A percentile compares a stretch with the other conserved stretches of the same genome.
These are phyloP conservation scores for Pelosia muscerda DNA, from an alignment of 2,888 invertebrate species.

Conservation along the genomic window DNA sequence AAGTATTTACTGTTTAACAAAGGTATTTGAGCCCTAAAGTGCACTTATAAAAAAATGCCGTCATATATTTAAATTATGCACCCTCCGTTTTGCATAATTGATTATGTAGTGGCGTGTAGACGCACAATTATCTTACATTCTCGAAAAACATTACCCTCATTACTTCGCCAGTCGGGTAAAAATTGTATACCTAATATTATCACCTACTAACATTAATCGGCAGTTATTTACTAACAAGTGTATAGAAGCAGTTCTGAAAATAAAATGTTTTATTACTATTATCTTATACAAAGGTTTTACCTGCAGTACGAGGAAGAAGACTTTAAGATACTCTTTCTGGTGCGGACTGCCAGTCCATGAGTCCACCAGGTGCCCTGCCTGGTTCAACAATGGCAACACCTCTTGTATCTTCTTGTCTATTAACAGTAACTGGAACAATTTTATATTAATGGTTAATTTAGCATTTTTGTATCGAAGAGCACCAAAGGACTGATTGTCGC, in stretches of 20 bases:
- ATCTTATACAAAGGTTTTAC: slow-evolving; percentile 77
- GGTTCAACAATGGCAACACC: slow-evolving; percentile 95
- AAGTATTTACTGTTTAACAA: too few species aligned
- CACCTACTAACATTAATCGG: too few species aligned
- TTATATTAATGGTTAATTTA: not conserved
- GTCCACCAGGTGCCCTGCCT: slow-evolving; percentile 96
- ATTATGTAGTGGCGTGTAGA: not conserved
- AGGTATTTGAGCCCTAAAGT: not conserved
- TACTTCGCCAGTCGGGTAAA: too few species aligned
- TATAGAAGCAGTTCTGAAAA: too few species aligned
- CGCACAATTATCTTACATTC: slow-evolving; percentile 8
- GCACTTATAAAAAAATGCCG: not conserved
- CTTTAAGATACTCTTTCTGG: slow-evolving; percentile 98
- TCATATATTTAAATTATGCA: not conserved
- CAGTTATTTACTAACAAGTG: too few species aligned
- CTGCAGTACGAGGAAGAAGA: slow-evolving; percentile 97
- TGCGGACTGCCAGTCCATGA: slow-evolving; percentile 95
- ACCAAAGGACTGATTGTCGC: too few species aligned
- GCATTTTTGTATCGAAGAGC: not conserved
- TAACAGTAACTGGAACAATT: slow-evolving; percentile 91
- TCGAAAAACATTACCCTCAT: too few species aligned
- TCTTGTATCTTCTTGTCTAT: slow-evolving; percentile 97
- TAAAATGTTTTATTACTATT: too few species aligned
- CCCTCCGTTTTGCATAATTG: not conserved
- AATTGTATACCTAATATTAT: too few species aligned